Base-by-base conservation (phyloP, 92 coral and sea anemone species). In the Porites rus region DNA sequence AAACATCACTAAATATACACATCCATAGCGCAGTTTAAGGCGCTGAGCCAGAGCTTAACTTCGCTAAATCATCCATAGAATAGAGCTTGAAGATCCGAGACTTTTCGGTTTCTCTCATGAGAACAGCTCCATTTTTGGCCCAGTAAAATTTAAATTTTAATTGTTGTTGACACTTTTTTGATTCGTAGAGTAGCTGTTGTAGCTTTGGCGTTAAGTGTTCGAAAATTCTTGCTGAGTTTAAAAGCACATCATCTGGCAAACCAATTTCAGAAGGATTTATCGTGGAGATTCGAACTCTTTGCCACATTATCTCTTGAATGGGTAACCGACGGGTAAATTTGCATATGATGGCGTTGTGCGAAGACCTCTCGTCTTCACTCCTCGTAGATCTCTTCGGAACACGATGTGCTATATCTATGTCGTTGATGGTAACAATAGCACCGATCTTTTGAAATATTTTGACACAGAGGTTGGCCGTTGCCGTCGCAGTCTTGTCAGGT, bases 141-240 rank as follows among this genome's bases (percentile, higher is more conserved):
- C 84, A 76, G 28, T 76, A 85, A 65, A n/a, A 85, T 53, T 85
- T 76, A 53, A 58, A 85, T 18, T 65, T 54, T 67, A 67, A 8
- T 13, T 24, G 14, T 65, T 51, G 74, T 85, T 77, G 89, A 19
- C 59, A 10, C 67, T 76, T 76, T 60, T 85, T 77, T 8, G 89
- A 53, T 53, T 85, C 84, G 70, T 17, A 72, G 38, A 84, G 73
- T 11, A 74, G 72, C 51, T 77, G 67, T 56, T 62, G 82, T 24
- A 80, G 84, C 52, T 63, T 24, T 77, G 82, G 82, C 69, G 82
- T 77, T 77, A 77, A 51, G 70, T 77, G 82, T 9, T 74, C 59
- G 46, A 74, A 46, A 8, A 51, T 50, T 46, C 78, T 74, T 74
- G 58, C 11, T 74, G 61, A 74, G 46, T 1, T 1, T 43, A 46